Evolutionary conservation across 2,797 vertebrate genomes (phyloP).

Genomic region (Rhyacichthys aspro): DNA sequence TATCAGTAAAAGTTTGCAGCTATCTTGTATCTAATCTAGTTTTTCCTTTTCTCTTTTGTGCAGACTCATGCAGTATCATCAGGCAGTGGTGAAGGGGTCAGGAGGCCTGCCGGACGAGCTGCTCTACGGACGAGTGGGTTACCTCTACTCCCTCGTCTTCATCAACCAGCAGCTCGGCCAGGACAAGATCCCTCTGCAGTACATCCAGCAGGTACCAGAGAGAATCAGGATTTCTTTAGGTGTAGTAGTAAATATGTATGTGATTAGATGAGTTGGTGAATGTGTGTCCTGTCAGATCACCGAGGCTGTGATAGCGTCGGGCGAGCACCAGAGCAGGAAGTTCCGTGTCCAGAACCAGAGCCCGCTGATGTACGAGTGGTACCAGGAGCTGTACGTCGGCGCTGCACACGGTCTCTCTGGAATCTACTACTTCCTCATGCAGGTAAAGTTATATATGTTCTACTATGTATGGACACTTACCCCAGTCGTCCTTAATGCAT

Average conservation of each 20-base stretch:
- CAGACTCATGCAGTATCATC: constrained; percentile 88
- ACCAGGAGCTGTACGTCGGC: constrained; percentile 93
- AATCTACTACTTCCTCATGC: constrained; percentile 98
- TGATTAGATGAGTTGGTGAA: constrained; percentile 27
- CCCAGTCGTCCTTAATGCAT: too few species aligned
- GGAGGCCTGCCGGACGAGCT: constrained; percentile 88
- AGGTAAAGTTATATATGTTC: constrained; percentile 74
- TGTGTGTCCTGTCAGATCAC: constrained; percentile 80
- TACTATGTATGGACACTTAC: too few species aligned
- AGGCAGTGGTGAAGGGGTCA: constrained; percentile 77
- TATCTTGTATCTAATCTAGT: too few species aligned
- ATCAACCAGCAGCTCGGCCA: constrained; percentile 91
- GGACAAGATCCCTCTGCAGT: constrained; percentile 88
- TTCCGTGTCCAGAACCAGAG: constrained; percentile 85
- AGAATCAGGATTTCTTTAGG: too few species aligned
- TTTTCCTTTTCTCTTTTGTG: neutral
- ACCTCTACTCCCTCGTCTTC: constrained; percentile 89
- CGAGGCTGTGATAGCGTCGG: constrained; percentile 86
- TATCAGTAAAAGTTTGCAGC: too few species aligned
- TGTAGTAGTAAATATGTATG: too few species aligned
- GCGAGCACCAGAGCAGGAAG: constrained; percentile 85
- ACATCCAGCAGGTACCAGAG: constrained; percentile 89
- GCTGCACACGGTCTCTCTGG: constrained; percentile 94
- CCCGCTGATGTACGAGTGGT: constrained; percentile 97
- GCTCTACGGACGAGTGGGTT: constrained; percentile 92